Percentiles rank a stretch among this genome's conserved stretches.
Evolutionary conservation across 2,113 vertebrate species (phyloP).

Genomic region (Albula goreensis): DNA sequence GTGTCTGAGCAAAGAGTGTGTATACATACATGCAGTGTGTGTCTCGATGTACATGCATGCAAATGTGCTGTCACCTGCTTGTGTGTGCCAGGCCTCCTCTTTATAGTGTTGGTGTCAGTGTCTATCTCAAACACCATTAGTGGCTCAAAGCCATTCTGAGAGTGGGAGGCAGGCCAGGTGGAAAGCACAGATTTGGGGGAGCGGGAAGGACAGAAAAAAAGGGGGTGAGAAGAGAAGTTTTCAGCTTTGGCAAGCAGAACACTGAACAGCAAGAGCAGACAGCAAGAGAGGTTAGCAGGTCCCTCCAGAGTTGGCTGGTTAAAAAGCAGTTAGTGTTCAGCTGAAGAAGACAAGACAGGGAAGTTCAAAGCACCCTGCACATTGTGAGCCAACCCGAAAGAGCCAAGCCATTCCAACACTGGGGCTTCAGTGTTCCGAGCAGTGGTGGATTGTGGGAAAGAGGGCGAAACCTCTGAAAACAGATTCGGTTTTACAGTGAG

Average conservation of each 20-base stretch:
- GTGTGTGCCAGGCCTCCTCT: slow-evolving; percentile 71
- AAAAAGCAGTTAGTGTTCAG: neutral
- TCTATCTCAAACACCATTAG: slow-evolving; percentile 77
- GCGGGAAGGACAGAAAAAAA: slow-evolving; percentile 34
- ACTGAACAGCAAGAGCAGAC: neutral
- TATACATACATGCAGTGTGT: neutral
- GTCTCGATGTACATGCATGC: neutral
- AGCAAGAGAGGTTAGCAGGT: neutral
- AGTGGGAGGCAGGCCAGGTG: slow-evolving; percentile 36
- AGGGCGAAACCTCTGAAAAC: neutral
- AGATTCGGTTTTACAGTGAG: neutral
- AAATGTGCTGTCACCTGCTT: slow-evolving; percentile 66
- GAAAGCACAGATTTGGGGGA: neutral
- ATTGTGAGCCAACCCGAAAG: neutral
- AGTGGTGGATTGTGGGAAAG: neutral
- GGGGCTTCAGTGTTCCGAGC: neutral
- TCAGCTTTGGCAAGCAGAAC: neutral
- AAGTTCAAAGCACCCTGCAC: neutral
- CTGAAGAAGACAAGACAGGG: neutral
- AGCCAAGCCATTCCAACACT: neutral
- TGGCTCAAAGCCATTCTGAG: slow-evolving; percentile 71
- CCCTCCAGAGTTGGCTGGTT: neutral
- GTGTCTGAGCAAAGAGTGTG: neutral
- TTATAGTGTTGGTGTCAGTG: slow-evolving; percentile 77
- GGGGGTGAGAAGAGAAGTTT: slow-evolving; percentile 40